A percentile compares a stretch with the other conserved stretches of the same genome.
These are phyloP conservation scores for Heliconius hermathena DNA, from an alignment of 1,140 invertebrate species.

Conservation along the genomic window DNA sequence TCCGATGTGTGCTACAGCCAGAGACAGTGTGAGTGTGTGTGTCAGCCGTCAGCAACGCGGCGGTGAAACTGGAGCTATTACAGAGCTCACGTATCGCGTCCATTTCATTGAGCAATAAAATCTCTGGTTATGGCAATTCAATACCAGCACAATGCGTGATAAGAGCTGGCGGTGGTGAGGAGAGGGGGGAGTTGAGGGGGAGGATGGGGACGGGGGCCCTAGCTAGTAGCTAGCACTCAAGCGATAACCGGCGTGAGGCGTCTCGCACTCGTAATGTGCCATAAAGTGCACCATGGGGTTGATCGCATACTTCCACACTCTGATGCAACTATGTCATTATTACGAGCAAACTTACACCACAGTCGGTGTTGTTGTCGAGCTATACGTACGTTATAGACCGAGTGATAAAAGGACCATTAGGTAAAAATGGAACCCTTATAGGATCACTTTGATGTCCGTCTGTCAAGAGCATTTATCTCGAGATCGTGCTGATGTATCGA, in stretches of 20 bases:
- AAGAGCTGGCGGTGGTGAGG: constrained; percentile 14
- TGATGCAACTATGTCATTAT: constrained; percentile 29
- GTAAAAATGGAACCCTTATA: too few species aligned
- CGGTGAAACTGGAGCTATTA: constrained; percentile 22
- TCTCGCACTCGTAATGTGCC: constrained; percentile 21
- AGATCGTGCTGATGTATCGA: too few species aligned
- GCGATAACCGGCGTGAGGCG: constrained; percentile 17
- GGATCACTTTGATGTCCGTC: too few species aligned
- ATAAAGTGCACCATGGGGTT: constrained; percentile 23
- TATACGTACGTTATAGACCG: too few species aligned
- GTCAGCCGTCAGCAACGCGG: not conserved
- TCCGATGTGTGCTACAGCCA: not conserved
- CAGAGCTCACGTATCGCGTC: constrained; percentile 19
- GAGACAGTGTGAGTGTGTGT: not conserved
- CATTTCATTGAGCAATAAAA: constrained; percentile 41
- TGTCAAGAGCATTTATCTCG: too few species aligned
- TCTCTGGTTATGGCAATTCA: constrained; percentile 37
- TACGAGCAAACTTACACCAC: constrained; percentile 2
- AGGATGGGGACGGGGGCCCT: not conserved
- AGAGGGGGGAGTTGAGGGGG: not conserved
- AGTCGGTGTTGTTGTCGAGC: not conserved
- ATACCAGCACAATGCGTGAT: constrained; percentile 33
- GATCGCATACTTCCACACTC: constrained; percentile 18
- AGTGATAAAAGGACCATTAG: not conserved
- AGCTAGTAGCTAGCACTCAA: constrained; percentile 13